phyloP scores from a whole-genome alignment of 1,140 invertebrate species.

The Panagrolaimus sp. region DNA sequence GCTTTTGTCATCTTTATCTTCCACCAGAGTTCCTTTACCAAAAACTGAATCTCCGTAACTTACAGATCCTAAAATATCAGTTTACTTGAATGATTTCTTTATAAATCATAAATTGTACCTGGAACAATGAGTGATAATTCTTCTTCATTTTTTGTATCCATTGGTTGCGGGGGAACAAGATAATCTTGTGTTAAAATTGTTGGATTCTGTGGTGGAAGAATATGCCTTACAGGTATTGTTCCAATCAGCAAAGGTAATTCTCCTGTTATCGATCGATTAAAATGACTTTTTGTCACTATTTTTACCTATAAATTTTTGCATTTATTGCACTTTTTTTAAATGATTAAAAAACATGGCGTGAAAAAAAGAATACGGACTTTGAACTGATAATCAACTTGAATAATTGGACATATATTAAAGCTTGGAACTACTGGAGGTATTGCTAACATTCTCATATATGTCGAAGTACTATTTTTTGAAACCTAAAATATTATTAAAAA shows the following conservation, averaged over 20 bases:
- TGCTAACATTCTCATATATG: constrained; percentile 26
- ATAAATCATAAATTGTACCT: not conserved
- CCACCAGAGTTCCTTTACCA: constrained; percentile 21
- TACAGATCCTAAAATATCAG: not conserved
- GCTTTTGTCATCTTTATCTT: constrained; percentile 22
- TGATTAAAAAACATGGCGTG: not conserved
- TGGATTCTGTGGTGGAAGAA: not conserved
- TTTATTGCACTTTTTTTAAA: not conserved
- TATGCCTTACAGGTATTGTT: constrained; percentile 24
- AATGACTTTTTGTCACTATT: constrained; percentile 22
- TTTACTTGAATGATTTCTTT: not conserved
- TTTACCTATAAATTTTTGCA: constrained; percentile 22
- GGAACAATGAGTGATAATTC: not conserved
- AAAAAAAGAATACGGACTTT: constrained; percentile 19
- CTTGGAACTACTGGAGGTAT: constrained; percentile 34
- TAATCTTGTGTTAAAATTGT: constrained; percentile 12
- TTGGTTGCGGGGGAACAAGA: constrained; percentile 20
- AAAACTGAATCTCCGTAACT: constrained; percentile 23
- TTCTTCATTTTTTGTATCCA: not conserved
- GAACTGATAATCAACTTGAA: constrained; percentile 29
- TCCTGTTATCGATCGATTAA: constrained; percentile 20
- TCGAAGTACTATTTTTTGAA: constrained; percentile 19
- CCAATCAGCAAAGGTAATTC: constrained; percentile 22
- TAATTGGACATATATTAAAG: constrained; percentile 27
- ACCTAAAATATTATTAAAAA: not conserved